Evolutionary conservation across 2,113 vertebrate genomes (phyloP).

Genomic region (Pedetes capensis): DNA sequence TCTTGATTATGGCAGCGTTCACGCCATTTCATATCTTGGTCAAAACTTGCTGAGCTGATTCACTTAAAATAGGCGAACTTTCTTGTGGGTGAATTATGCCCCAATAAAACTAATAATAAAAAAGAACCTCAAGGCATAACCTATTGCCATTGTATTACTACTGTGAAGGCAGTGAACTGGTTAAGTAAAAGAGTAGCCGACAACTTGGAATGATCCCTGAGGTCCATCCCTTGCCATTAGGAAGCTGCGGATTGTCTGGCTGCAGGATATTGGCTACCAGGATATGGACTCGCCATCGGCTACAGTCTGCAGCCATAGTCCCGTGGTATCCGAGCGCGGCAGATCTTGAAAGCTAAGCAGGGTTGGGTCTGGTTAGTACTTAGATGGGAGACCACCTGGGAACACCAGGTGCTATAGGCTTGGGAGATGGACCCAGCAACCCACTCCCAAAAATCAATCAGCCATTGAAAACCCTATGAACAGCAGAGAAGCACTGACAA

Average conservation of each 20-base stretch:
- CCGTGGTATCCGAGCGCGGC: no score
- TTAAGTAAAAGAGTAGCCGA: no score
- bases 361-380: no score
- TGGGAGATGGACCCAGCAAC: no score
- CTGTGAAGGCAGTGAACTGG: not conserved
- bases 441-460: no score
- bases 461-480: no score
- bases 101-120: not conserved
- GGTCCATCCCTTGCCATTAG: rapidly evolving
- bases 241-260: not conserved
- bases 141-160: not conserved
- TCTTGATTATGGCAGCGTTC: not conserved
- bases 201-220: rapidly evolving
- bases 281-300: rapidly evolving
- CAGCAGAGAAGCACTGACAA: no score
- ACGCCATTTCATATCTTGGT: rapidly evolving
- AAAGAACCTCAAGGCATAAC: not conserved
- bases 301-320: no score
- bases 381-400: no score
- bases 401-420: no score
- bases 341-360: no score
- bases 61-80: not conserved
- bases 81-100: not conserved
- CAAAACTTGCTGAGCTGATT: not conserved
- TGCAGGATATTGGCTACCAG: not conserved